Conservation (phyloP, 2,888 invertebrate species). For the Drosophila stalkeri region DNA sequence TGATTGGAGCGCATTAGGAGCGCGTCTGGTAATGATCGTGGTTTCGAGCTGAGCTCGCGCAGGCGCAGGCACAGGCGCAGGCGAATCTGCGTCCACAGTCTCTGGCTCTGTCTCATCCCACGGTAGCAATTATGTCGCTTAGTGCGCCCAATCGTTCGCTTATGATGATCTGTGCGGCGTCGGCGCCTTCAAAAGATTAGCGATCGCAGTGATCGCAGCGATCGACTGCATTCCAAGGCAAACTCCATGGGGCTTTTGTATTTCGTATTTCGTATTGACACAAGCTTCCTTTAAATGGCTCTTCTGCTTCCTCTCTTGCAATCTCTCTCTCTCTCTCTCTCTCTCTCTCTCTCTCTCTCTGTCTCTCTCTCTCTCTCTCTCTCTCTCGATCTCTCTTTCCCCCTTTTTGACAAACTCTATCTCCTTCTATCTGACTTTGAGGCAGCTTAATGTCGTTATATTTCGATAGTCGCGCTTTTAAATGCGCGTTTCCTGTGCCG, state of each 20-base stretch:
- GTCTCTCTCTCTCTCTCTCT: slow-evolving; percentile 1
- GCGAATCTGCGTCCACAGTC: not conserved
- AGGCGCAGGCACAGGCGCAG: too few relatives aligned
- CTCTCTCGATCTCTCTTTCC: not conserved
- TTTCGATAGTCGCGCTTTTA: slow-evolving; percentile 80
- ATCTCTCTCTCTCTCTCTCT: slow-evolving; percentile 14
- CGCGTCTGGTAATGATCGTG: slow-evolving; percentile 71
- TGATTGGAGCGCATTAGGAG: slow-evolving; percentile 82
- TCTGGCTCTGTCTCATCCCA: slow-evolving; percentile 54
- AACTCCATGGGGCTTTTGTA: slow-evolving; percentile 55
- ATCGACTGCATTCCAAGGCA: slow-evolving; percentile 70
- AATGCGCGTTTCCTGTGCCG: slow-evolving; percentile 78
- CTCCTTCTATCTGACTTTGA: slow-evolving; percentile 5
- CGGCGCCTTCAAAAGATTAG: slow-evolving; percentile 78
- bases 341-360: not conserved
- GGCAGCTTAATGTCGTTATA: slow-evolving; percentile 69
- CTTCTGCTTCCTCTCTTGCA: slow-evolving; percentile 28
- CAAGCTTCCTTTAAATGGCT: slow-evolving; percentile 78
- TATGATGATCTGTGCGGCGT: slow-evolving; percentile 57
- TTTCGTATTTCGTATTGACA: slow-evolving; percentile 68
- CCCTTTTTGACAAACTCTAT: slow-evolving; percentile 1
- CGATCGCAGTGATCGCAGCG: slow-evolving; percentile 31
- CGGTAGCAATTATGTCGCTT: slow-evolving; percentile 81
- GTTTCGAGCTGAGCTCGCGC: not conserved
- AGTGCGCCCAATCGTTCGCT: slow-evolving; percentile 67